Base-by-base conservation (phyloP, 2,888 invertebrate species). In the Sesamia inferens region DNA sequence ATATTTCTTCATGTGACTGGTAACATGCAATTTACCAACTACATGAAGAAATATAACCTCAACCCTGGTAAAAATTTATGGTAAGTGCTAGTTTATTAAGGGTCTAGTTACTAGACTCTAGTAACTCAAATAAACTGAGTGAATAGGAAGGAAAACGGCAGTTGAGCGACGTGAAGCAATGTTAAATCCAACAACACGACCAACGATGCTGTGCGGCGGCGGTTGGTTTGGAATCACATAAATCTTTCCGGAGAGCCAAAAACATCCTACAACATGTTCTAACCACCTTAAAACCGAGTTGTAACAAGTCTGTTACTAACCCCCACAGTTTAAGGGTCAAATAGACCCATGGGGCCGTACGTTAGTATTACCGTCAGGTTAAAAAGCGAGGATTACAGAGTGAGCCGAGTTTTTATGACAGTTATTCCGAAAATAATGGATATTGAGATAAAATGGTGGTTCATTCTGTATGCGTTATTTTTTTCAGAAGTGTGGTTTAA, bases 331-430 rank as follows among this genome's bases (percentile, higher is more conserved):
- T 71, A 74, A 73, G 84, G 86, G 86, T 80, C 81, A 78, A 86
- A 75, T 47, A 71, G 39, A 61, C 85, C 85, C 79, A 48, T 61
- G 87, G 79, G 85, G 70, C 68, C 39, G 39, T 78, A 76, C 64
- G 63, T 73, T 74, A 73, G 72, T 57, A 78, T 81, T 73, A 86
- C 83, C n/a, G 71, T 51, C 71, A 70, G 71, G 84, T 77, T 85
- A 83, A 84, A 84, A 85, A 80, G 76, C 62, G 74, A 19, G 76
- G 74, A 55, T 72, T 71, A 74, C 74, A 64, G 58, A 71, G 84
- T 83, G 71, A 70, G 54, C 22, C 10, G 62, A 71, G 61, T 85
- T 84, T 84, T 85, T 85, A 84, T 85, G 77, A 75, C 86, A 77
- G 67, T 83, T 85, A 83, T 73, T 68, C 68, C 8, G 39, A 69